A percentile compares a stretch with the other conserved stretches of the same genome.
phyloP scores from a whole-genome alignment of 2,113 vertebrate genomes.

The Coracopsis vasa region DNA sequence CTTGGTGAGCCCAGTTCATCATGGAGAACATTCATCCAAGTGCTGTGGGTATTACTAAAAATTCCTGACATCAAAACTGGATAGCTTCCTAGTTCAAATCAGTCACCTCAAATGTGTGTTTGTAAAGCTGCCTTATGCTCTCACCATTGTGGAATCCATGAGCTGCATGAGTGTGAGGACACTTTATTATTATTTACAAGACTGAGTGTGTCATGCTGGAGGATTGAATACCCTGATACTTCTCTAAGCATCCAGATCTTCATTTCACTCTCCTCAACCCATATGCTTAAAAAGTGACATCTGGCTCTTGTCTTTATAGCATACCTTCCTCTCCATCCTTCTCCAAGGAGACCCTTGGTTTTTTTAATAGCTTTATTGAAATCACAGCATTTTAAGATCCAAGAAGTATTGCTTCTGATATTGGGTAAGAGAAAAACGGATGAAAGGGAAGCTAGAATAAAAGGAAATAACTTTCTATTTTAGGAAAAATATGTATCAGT shows the following conservation, averaged over 20 bases:
- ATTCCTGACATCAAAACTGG: conserved; percentile 18
- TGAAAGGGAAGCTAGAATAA: background rate
- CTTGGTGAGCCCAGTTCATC: background rate
- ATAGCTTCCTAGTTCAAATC: conserved; percentile 21
- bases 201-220: background rate
- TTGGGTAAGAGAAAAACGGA: background rate
- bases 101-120: conserved; percentile 42
- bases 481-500: background rate
- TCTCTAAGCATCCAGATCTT: background rate
- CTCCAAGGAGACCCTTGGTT: background rate
- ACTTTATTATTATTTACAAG: conserved; percentile 20
- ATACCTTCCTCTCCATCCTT: background rate
- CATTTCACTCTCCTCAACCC: background rate
- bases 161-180: background rate
- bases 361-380: background rate
- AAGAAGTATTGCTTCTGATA: background rate
- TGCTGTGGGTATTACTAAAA: conserved; percentile 27
- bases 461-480: background rate
- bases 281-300: background rate
- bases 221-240: background rate
- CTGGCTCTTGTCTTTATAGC: background rate
- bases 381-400: background rate
- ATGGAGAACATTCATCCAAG: background rate
- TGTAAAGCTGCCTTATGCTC: background rate
- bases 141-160: conserved; percentile 19